Conservation (phyloP, 2,113 vertebrate species). For the Fregata magnificens region DNA sequence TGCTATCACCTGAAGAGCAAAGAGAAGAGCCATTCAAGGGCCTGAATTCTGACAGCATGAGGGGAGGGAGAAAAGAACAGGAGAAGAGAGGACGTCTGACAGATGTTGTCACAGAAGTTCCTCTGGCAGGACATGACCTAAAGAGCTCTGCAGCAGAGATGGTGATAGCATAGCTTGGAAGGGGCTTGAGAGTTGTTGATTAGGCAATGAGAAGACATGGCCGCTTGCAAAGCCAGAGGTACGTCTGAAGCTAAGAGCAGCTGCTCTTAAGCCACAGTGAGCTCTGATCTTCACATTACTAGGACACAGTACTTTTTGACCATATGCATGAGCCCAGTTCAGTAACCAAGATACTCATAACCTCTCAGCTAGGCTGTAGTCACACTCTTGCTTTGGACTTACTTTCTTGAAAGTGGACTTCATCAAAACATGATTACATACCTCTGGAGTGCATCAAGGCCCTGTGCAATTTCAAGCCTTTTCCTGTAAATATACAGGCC, state of each 20-base stretch:
- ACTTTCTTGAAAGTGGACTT: not conserved
- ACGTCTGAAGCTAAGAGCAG: not conserved
- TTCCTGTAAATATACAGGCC: not conserved
- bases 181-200: not conserved
- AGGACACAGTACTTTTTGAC: not conserved
- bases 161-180: not conserved
- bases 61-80: not conserved
- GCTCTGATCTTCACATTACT: not conserved
- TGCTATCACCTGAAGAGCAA: constrained; percentile 13
- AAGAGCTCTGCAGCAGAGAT: not conserved
- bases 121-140: not conserved
- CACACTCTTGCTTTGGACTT: not conserved
- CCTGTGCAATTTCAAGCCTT: not conserved
- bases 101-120: not conserved
- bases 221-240: not conserved
- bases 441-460: not conserved
- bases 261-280: not conserved
- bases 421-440: not conserved
- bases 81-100: not conserved
- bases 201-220: not conserved
- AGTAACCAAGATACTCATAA: not conserved
- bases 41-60: not conserved
- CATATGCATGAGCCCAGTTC: fast-evolving
- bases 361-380: not conserved
- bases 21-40: not conserved